Base-by-base conservation (phyloP, 2,797 vertebrate genomes). In the Argentina silus region DNA sequence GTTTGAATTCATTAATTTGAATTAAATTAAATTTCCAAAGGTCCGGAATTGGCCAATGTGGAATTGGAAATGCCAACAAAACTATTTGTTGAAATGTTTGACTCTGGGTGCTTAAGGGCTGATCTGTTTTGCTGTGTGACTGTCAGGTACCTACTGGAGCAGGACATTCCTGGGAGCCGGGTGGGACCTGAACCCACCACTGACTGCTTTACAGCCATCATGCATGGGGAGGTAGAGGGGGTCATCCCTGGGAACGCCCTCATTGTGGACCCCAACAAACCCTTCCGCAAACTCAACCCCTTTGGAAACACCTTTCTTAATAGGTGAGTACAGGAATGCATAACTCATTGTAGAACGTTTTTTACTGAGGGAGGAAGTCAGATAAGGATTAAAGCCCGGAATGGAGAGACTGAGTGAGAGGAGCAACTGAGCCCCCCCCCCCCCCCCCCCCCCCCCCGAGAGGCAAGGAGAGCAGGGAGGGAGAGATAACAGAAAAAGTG, bases 301-400 rank as follows among this genome's bases (percentile, higher is more conserved):
- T 98, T 98, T 0, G 97, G 97, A 70, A 98, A 97, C 86, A 95
- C 96, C 47, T 98, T 98, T 81, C 95, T 98, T 44, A 98, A 98
- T 90, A 96, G 97, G 96, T 97, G 81, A 91, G 90, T 56, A 6
- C 19, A 71, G 27, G 8, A 6, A 3, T 5, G n/a, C 21, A 12
- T 36, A 2, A 45, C 45, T 0, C 12, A 27, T 8, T n/a, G 60
- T 5, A 2, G 14, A 1, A 10, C 45, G 15, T 47, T 64, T 19
- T 45, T 45, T 7, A 62, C 36, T 17, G 27, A 17, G 60, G 14
- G 45, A 43, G 45, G 57, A 59, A 55, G 44, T 45, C 11, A 57
- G 44, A 15, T 48, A 72, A 67, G 19, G 17, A 36, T 53, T 17
- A 66, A 79, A 21, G n/a, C 23, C 12, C 7, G 6, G 63, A 70